A percentile compares a stretch with the other conserved stretches of the same genome.
These are phyloP conservation scores for Argyrosomus regius DNA, from an alignment of 2,797 vertebrate genomes.

Conservation along the genomic window DNA sequence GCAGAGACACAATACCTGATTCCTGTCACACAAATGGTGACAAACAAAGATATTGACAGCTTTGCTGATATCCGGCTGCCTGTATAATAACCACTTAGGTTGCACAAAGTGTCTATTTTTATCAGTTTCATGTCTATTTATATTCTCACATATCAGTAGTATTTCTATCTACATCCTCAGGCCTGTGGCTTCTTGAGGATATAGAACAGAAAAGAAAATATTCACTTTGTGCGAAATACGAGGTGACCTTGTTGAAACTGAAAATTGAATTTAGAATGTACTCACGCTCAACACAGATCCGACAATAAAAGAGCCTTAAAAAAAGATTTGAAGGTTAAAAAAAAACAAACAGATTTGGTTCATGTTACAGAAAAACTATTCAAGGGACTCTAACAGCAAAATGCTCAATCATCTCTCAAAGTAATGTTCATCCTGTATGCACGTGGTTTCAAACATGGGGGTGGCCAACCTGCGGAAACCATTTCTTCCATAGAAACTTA, in stretches of 20 bases:
- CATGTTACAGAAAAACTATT: background rate
- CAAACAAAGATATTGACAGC: slow-evolving; percentile 14
- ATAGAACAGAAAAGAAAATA: background rate
- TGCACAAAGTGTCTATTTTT: slow-evolving; percentile 13
- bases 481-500: background rate
- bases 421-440: background rate
- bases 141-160: slow-evolving; percentile 9
- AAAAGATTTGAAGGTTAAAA: background rate
- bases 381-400: background rate
- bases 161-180: slow-evolving; percentile 2
- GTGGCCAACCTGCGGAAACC: no score
- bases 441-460: background rate
- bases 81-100: background rate
- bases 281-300: background rate
- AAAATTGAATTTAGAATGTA: background rate
- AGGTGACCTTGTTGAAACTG: background rate
- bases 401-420: background rate
- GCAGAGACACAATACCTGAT: no score
- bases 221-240: background rate
- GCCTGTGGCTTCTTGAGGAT: background rate
- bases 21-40: background rate
- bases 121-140: slow-evolving; percentile 25
- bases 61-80: slow-evolving; percentile 2
- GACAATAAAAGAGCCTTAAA: background rate
- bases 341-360: background rate